Percentiles rank a stretch among this genome's conserved stretches.
These are phyloP conservation scores for Dryobates pubescens DNA, from an alignment of 2,797 vertebrate genomes.

Conservation along the genomic window DNA sequence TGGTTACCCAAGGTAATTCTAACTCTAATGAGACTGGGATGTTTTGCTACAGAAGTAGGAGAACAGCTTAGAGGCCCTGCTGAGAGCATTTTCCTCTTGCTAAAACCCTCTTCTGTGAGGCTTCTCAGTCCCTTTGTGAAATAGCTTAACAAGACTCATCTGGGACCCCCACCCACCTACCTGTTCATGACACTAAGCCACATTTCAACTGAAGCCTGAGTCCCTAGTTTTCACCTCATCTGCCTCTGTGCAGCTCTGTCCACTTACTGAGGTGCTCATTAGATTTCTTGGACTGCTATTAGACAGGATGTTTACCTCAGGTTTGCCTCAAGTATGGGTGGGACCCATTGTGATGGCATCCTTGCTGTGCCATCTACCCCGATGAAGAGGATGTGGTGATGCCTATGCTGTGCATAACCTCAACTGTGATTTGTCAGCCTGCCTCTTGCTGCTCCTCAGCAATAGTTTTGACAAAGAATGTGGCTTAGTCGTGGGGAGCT, in stretches of 20 bases:
- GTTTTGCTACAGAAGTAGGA: conserved; percentile 18
- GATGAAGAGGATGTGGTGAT: not conserved
- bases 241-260: not conserved
- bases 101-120: not conserved
- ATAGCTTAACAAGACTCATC: not conserved
- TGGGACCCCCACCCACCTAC: not conserved
- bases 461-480: not conserved
- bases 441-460: not conserved
- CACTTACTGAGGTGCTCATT: not conserved
- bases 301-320: not conserved
- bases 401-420: accelerated
- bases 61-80: not conserved
- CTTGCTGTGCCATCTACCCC: not conserved
- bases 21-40: conserved; percentile 37
- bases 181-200: not conserved
- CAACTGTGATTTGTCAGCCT: not conserved
- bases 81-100: not conserved
- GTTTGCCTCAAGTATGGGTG: not conserved
- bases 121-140: not conserved
- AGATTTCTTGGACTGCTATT: not conserved
- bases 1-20: conserved; percentile 61
- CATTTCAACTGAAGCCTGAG: not conserved
- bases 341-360: not conserved
- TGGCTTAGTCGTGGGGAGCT: not conserved
- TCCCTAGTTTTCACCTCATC: not conserved